Base-by-base conservation (phyloP, 2,888 invertebrate genomes). In the Cactoblastis cactorum region DNA sequence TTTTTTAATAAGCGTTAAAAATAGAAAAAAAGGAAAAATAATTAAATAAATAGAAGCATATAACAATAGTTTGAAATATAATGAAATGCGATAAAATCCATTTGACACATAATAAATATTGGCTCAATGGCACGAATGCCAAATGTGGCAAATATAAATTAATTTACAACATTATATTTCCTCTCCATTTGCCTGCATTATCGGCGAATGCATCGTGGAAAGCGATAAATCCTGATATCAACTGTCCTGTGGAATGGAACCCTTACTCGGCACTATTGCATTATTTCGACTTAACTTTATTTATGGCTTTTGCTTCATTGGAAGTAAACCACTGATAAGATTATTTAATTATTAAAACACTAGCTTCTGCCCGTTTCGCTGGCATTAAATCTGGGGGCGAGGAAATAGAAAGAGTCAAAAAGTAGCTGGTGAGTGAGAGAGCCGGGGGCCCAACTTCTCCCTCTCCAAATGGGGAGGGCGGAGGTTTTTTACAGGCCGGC, bases 211-310 rank as follows among this genome's bases (percentile, higher is more conserved):
- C 59, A 56, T 60, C 65, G 63, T 56, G 63, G 63, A 63, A 65
- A 56, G 55, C 60, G 57, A 74, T 75, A 76, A 77, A 78, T 76
- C 61, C 59, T 61, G 52, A 59, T 69, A 71, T 74, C 65, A 65
- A 64, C 57, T 61, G 55, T 54, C 53, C 58, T 69, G 63, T 64
- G 67, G 62, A 68, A 62, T 64, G 67, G 62, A 68, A 63, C 73
- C 69, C 70, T 67, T 68, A 62, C 63, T 62, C 60, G 63, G 62
- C 67, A 67, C 68, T 71, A 67, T 63, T 61, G 58, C 59, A 58
- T 64, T 62, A 60, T 62, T 60, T 62, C 61, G 62, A 62, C 66
- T 70, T 65, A 72, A 72, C 67, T 65, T 68, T 65, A 72, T 74
- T 71, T 69, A 75, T 70, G 57, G 55, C 59, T 55, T 33, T 41